A percentile compares a stretch with the other conserved stretches of the same genome.
phyloP scores from a whole-genome alignment of 1,140 invertebrate species.

The Bombus affinis region DNA sequence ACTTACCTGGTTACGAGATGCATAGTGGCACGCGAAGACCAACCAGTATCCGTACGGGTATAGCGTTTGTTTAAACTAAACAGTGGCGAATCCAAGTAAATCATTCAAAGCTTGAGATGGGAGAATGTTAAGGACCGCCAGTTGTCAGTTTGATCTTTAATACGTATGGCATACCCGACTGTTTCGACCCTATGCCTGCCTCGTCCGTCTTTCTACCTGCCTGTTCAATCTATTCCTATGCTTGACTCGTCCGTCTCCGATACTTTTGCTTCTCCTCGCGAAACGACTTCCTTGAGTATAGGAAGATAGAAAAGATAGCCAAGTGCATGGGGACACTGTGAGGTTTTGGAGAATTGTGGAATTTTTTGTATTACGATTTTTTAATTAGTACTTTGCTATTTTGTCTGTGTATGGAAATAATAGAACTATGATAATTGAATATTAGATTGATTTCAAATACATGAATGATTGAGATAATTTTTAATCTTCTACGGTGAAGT shows the following conservation, averaged over 20 bases:
- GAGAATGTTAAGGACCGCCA: conserved; percentile 50
- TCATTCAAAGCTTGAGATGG: conserved; percentile 58
- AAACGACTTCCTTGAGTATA: neutral
- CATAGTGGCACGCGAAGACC: conserved; percentile 54
- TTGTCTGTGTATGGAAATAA: too few relatives aligned
- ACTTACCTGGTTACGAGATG: conserved; percentile 2
- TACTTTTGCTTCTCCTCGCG: neutral
- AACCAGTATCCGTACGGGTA: conserved; percentile 41
- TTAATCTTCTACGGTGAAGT: too few relatives aligned
- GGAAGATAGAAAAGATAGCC: too few relatives aligned
- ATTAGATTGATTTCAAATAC: too few relatives aligned
- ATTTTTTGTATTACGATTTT: too few relatives aligned
- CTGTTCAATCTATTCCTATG: conserved; percentile 21
- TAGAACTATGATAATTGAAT: too few relatives aligned
- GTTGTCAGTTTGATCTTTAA: conserved; percentile 55
- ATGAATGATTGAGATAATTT: too few relatives aligned
- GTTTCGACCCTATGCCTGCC: conserved; percentile 46
- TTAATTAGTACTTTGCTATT: too few relatives aligned
- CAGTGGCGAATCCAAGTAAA: conserved; percentile 70
- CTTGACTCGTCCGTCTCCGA: neutral
- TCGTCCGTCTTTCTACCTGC: conserved; percentile 29
- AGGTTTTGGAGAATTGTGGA: too few relatives aligned
- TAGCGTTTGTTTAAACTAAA: conserved; percentile 68
- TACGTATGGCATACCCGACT: conserved; percentile 63
- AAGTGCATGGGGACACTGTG: too few relatives aligned